Percentiles rank a stretch among this genome's conserved stretches.
phyloP scores from a whole-genome alignment of 2,113 vertebrate species.

The Caretta caretta region DNA sequence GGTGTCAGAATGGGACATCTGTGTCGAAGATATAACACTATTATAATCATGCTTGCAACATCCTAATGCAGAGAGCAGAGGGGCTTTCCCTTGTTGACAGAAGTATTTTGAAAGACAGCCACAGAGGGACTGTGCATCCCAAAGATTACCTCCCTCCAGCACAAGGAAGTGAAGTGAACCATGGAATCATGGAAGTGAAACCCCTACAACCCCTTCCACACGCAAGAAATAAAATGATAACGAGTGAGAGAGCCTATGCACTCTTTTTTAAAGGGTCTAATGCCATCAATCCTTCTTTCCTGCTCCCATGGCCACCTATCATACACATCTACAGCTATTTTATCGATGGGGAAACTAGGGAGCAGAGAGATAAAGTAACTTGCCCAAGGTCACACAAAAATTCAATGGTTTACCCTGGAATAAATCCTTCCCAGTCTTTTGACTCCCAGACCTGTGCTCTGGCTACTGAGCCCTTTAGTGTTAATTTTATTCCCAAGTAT shows the following conservation, averaged over 20 bases:
- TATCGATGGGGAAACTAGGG: neutral
- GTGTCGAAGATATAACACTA: neutral
- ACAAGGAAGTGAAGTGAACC: neutral
- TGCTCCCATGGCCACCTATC: rapidly evolving
- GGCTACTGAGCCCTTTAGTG: neutral
- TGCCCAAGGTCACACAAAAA: neutral
- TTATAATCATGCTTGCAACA: rapidly evolving
- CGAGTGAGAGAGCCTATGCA: neutral
- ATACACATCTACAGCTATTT: neutral
- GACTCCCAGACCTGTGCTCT: neutral
- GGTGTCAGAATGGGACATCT: neutral
- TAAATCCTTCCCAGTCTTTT: neutral
- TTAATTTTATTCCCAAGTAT: rapidly evolving
- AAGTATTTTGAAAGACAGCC: neutral
- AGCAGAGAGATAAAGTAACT: neutral
- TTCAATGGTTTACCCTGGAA: neutral
- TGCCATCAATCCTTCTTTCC: neutral
- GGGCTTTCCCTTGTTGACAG: neutral
- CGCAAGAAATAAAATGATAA: neutral
- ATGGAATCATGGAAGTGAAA: neutral
- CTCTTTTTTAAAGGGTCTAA: neutral
- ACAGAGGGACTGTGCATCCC: neutral
- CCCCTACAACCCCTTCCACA: neutral
- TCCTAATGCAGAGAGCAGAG: rapidly evolving
- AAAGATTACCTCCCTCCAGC: neutral